phyloP scores from a whole-genome alignment of 2,888 invertebrate genomes.

The Mantis religiosa region DNA sequence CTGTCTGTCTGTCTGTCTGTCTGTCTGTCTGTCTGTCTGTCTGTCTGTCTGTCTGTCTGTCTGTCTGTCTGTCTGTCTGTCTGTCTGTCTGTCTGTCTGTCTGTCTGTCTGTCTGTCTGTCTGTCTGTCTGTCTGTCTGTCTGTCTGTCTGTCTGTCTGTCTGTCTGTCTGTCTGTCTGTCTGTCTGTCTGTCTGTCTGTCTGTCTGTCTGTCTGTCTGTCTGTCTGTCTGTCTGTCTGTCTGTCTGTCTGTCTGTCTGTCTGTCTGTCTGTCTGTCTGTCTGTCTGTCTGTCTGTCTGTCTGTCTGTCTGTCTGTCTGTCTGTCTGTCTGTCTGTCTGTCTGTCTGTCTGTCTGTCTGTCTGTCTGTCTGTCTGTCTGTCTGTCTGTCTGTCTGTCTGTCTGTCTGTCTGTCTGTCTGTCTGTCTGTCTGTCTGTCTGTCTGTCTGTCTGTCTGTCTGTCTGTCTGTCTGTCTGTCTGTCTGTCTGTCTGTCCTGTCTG shows the following conservation, averaged over 20 bases:
- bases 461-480: slow-evolving; percentile 2
- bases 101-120: not conserved
- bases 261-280: slow-evolving; percentile 15
- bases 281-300: slow-evolving; percentile 17
- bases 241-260: slow-evolving; percentile 16
- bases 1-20: too few relatives aligned
- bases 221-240: slow-evolving; percentile 14
- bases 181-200: not conserved
- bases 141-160: not conserved
- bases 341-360: slow-evolving; percentile 18
- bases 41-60: too few relatives aligned
- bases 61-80: too few relatives aligned
- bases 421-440: slow-evolving; percentile 22
- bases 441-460: slow-evolving; percentile 10
- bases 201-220: slow-evolving; percentile 1
- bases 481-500: too few relatives aligned
- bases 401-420: slow-evolving; percentile 21
- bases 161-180: not conserved
- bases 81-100: not conserved
- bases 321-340: slow-evolving; percentile 19
- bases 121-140: not conserved
- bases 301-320: slow-evolving; percentile 15
- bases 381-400: slow-evolving; percentile 21
- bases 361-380: slow-evolving; percentile 18
- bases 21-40: too few relatives aligned